A percentile compares a stretch with the other conserved stretches of the same genome.
Conservation (phyloP, 2,888 invertebrate species). For the Cataglyphis albicans region DNA sequence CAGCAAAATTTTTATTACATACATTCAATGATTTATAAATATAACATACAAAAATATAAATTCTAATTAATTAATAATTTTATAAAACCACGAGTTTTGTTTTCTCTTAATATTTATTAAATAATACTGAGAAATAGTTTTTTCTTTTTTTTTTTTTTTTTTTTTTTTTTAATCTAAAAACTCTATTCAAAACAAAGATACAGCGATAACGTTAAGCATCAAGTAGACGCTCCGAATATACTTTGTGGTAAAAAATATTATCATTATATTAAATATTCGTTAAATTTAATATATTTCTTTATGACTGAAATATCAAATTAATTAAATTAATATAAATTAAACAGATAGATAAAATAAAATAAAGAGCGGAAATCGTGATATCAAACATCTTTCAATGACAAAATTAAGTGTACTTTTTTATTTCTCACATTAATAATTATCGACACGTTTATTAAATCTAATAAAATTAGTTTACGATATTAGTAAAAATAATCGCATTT, state of each 20-base stretch:
- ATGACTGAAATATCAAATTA: constrained; percentile 16
- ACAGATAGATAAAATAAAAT: constrained; percentile 27
- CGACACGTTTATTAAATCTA: constrained; percentile 28
- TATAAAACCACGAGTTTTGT: neutral
- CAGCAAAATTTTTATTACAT: neutral
- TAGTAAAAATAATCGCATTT: constrained; percentile 11
- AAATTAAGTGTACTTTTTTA: constrained; percentile 25
- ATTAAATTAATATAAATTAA: constrained; percentile 6
- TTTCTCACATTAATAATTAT: constrained; percentile 27
- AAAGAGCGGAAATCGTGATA: constrained; percentile 23
- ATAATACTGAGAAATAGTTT: neutral
- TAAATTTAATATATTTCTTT: constrained; percentile 45
- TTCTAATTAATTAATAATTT: neutral
- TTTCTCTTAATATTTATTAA: neutral
- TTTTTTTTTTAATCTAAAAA: neutral
- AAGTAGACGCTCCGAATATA: neutral
- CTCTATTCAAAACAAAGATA: constrained; percentile 18
- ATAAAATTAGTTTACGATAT: constrained; percentile 25
- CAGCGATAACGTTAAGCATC: neutral
- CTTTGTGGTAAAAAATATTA: neutral
- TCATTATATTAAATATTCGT: neutral
- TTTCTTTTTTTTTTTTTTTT: neutral
- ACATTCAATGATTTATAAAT: neutral
- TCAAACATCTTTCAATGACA: constrained; percentile 3
- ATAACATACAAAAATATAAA: no score